Base-by-base conservation (phyloP, 1,140 invertebrate genomes). In the Pachyrhynchus sulphureomaculatus region DNA sequence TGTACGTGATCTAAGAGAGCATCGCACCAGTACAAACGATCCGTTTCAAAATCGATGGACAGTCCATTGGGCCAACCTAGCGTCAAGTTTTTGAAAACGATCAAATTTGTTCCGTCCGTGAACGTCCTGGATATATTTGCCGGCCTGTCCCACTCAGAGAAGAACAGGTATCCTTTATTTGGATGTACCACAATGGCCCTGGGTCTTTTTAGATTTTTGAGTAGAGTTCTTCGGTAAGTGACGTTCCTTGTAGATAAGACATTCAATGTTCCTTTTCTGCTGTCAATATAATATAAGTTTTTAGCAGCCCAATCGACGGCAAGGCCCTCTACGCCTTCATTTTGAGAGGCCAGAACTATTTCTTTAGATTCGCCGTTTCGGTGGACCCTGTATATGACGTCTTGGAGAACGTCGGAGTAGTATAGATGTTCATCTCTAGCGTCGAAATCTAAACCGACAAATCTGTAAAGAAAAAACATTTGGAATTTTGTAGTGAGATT, bases 241-340 rank as follows among this genome's bases (percentile, higher is more conserved):
- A 93, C 86, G 65, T 95, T 94, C 17, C 86, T 80, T 0, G 92
- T 94, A 18, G 89, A 93, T 0, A 99, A 78, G 0, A 98, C 96
- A 70, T 97, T 97, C 0, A 99, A 76, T 0, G 95, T 96, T 64
- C 95, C 95, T 78, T 96, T 95, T 8, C 94, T 84, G 6, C 93
- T 97, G 72, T 99, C 96, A 42, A 99, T 97, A 77, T 98, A 99
- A 77, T 98, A 99, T 0, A 99, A 81, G 75, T 98, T 98, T 72
- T 98, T 96, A 0, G 95, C 90, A 0, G 91, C 91, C 96, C 96
- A 99, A 74, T 99, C 97, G 0, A 98, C 90, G 1, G 95, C 94
- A 32, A 99, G 80, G 3, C 95, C 96, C 81, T 99, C 96, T 0
- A 99, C 95, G 0, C 94, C 94, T 79, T 98, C 95, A 71, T 98